Conservation (phyloP, 2,888 invertebrate species). For the Mycogona germanica region DNA sequence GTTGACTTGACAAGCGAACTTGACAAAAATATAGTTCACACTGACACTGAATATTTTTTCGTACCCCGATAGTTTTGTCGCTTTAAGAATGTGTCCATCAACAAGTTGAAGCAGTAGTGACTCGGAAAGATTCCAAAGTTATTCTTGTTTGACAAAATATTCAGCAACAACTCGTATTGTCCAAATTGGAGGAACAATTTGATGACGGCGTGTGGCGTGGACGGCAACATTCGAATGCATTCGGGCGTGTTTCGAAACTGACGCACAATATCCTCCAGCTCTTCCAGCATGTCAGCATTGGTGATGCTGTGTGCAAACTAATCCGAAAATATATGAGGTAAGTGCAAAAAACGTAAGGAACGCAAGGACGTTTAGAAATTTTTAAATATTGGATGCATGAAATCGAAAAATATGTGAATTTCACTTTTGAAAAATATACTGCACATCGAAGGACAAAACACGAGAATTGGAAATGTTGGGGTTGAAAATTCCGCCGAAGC, state of each 20-base stretch:
- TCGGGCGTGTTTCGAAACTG: conserved; percentile 55
- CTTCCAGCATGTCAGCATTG: conserved; percentile 47
- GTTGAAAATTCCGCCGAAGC: no score
- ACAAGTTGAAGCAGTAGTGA: conserved; percentile 57
- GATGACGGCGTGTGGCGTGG: conserved; percentile 70
- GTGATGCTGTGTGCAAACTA: conserved; percentile 54
- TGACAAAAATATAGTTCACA: no score
- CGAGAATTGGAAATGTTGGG: no score
- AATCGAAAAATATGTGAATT: no score
- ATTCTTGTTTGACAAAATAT: conserved; percentile 42
- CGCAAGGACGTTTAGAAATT: no score
- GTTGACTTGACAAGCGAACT: no score
- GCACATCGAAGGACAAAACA: no score
- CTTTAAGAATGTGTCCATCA: conserved; percentile 65
- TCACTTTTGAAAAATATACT: no score
- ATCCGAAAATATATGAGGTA: no score
- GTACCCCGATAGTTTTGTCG: conserved; percentile 45
- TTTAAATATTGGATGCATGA: no score
- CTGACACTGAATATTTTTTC: no score
- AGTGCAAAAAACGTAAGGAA: no score
- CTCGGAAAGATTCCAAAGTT: conserved; percentile 90
- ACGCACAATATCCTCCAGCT: conserved; percentile 55
- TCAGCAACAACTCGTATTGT: conserved; percentile 50
- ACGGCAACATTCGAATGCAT: conserved; percentile 55
- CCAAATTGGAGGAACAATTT: conserved; percentile 39